Conservation (phyloP, 2,888 invertebrate species). For the Xestia rhomboidea region DNA sequence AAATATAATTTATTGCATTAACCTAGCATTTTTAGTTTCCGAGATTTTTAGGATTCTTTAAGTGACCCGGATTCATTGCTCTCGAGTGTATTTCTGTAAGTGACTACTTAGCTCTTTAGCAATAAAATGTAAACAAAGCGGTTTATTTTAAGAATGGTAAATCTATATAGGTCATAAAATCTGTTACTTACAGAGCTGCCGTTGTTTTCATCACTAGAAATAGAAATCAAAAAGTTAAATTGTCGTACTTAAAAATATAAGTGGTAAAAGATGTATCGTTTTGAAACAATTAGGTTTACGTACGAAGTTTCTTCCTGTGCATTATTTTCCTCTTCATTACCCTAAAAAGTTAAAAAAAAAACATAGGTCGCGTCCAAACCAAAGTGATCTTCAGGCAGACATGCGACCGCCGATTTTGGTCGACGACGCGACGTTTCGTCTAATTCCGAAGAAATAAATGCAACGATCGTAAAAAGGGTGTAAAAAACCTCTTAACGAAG, state of each 20-base stretch:
- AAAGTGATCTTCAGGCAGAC: background rate
- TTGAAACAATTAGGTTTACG: background rate
- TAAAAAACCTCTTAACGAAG: too few species aligned
- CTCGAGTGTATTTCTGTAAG: background rate
- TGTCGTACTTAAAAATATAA: background rate
- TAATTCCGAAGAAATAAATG: background rate
- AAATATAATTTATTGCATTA: too few species aligned
- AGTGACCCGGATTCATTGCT: too few species aligned
- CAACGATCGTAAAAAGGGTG: background rate
- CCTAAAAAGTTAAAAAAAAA: conserved; percentile 2
- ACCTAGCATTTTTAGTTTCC: too few species aligned
- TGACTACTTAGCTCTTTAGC: background rate
- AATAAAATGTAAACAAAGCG: background rate
- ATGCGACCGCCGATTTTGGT: background rate
- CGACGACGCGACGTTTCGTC: too few species aligned
- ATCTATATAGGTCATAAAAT: fast-evolving
- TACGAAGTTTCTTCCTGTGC: conserved; percentile 33
- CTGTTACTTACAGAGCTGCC: background rate
- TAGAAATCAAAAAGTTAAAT: background rate
- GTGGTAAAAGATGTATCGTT: background rate
- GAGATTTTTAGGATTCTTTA: too few species aligned
- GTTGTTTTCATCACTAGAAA: conserved; percentile 5
- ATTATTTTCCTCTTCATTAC: conserved; percentile 10
- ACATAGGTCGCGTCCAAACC: background rate
- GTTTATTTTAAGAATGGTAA: background rate